Percentiles rank a stretch among this genome's conserved stretches.
Evolutionary conservation across 2,888 invertebrate species (phyloP).

Genomic region (Anthrax anthrax): DNA sequence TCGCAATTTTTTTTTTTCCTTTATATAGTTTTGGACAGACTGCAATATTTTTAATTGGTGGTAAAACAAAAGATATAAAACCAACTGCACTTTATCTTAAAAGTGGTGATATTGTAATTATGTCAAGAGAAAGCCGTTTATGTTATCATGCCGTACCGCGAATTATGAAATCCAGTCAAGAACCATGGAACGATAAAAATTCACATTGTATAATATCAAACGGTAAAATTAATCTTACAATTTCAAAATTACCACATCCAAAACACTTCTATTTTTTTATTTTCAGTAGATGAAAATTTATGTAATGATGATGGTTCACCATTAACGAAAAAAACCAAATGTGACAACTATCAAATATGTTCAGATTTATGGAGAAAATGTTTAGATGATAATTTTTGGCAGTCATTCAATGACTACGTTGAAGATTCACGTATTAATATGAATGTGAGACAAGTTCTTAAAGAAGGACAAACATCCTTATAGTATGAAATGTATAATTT

Average conservation of each 20-base stretch:
- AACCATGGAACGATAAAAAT: constrained; percentile 37
- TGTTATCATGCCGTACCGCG: constrained; percentile 91
- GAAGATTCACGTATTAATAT: constrained; percentile 74
- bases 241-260: not conserved
- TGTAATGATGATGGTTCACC: not conserved
- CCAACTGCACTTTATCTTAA: constrained; percentile 59
- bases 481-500: no score
- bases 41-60: constrained; percentile 88
- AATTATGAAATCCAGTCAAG: constrained; percentile 43
- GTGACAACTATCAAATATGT: not conserved
- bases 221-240: not conserved
- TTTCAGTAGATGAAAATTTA: constrained; percentile 6
- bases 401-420: constrained; percentile 45
- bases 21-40: constrained; percentile 83
- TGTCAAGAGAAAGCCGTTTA: constrained; percentile 72
- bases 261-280: not conserved
- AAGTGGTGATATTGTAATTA: constrained; percentile 84
- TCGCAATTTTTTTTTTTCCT: constrained; percentile 1
- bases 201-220: not conserved
- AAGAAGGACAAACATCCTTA: constrained; percentile 34
- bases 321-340: not conserved
- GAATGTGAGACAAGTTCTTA: constrained; percentile 82
- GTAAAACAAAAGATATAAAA: constrained; percentile 48
- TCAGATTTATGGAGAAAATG: constrained; percentile 21
- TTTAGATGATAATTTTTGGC: constrained; percentile 37